Base-by-base conservation (phyloP, 2,113 vertebrate genomes). In the Condylura cristata region DNA sequence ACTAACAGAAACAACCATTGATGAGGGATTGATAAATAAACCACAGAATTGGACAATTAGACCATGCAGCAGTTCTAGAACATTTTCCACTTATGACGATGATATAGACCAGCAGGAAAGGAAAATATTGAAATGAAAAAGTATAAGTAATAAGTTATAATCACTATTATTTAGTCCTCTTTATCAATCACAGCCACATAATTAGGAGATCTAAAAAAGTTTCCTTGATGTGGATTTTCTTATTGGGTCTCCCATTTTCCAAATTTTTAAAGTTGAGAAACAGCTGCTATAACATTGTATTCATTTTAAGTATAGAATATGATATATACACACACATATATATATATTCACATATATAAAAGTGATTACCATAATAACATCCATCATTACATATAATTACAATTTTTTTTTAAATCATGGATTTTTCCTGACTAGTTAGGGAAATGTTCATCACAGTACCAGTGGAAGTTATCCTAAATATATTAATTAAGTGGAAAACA, bases 1-100 rank as follows among this genome's bases (percentile, higher is more conserved):
- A 94, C 80, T 71, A 84, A 87, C 4, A 86, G 41, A 86, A 90
- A 81, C n/a, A 89, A 83, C 75, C 32, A 48, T 37, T 86, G 79
- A 41, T 48, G 85, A 94, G 56, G 60, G 34, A 44, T 17, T 51
- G 48, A 16, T 58, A 93, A 89, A 79, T 9, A 85, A 89, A 44
- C 30, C 84, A 89, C 89, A 89, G 93, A 94, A 85, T 7, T 37
- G 39, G 48, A 92, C 37, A 83, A 78, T 44, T 28, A 80, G 20
- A 61, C 16, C 41, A 78, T 26, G 4, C 8, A 60, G 78, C 85
- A 91, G 14, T 32, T 61, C 53, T 14, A 84, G 60, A 14, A 74
- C 0, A 30, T 65, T 83, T 89, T 80, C 65, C 56, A 44, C 39
- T 44, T 22, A 8, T 8, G 63, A 41, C 41, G 90, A 46, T n/a